Conservation (phyloP, 2,797 vertebrate species). For the Ceryle rudis region DNA sequence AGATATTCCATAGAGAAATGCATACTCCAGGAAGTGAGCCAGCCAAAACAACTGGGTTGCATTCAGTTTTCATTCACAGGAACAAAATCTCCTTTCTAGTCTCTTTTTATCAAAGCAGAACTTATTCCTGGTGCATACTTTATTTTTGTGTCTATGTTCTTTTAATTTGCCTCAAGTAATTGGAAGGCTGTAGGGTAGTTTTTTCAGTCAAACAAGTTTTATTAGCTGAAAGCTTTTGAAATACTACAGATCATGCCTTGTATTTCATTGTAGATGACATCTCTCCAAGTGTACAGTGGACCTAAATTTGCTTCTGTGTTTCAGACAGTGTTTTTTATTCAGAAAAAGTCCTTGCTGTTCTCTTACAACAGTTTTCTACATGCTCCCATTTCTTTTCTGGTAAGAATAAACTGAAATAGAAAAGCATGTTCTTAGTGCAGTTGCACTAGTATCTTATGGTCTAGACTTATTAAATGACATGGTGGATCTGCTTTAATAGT, state of each 20-base stretch:
- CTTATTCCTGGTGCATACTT: not conserved
- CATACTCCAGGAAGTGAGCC: not conserved
- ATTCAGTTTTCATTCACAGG: not conserved
- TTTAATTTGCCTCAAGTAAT: not conserved
- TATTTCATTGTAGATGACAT: not conserved
- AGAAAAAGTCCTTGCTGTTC: not conserved
- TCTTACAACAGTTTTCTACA: not conserved
- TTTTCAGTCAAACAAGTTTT: not conserved
- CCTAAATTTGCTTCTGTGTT: not conserved
- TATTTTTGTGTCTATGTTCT: not conserved
- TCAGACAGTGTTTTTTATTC: not conserved
- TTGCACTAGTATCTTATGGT: not conserved
- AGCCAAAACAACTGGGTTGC: not conserved
- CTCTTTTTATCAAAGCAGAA: not conserved
- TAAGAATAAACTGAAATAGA: not conserved
- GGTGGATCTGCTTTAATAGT: not conserved
- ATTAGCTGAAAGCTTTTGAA: not conserved
- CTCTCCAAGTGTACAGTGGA: not conserved
- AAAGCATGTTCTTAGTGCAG: not conserved
- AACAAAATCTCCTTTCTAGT: not conserved
- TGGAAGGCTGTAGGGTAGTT: not conserved
- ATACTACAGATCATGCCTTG: not conserved
- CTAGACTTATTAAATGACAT: not conserved
- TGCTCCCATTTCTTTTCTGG: not conserved
- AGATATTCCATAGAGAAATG: not conserved